These are phyloP conservation scores for Petrolisthes manimaculis DNA, from an alignment of 2,888 invertebrate genomes.

Conservation along the genomic window DNA sequence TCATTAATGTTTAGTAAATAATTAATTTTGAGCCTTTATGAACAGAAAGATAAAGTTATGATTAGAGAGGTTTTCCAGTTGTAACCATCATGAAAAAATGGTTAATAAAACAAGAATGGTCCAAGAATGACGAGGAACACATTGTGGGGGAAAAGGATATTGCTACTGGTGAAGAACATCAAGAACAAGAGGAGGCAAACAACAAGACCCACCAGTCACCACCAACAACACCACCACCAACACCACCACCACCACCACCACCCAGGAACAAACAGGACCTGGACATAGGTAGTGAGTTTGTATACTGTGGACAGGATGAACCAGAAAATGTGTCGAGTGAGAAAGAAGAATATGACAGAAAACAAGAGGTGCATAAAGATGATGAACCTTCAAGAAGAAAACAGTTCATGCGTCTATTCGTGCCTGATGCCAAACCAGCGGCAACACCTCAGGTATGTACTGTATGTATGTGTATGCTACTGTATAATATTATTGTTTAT, in stretches of 20 bases:
- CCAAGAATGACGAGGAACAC: conserved; percentile 24
- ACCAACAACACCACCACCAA: background rate
- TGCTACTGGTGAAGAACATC: background rate
- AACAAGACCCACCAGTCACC: background rate
- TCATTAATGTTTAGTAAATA: no score
- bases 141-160: background rate
- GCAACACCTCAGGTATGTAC: background rate
- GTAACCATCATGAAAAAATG: conserved; percentile 33
- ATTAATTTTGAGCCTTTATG: no score
- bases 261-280: background rate
- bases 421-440: background rate
- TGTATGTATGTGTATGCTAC: background rate
- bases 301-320: no score
- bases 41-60: no score
- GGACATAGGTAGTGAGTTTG: no score
- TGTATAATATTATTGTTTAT: no score
- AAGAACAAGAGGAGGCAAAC: background rate
- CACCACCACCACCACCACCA: background rate
- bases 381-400: background rate
- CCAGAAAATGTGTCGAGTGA: no score
- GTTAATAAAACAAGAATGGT: conserved; percentile 30
- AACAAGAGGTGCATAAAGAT: no score
- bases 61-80: no score
- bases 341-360: no score
- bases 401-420: background rate